phyloP scores from a whole-genome alignment of 1,140 invertebrate genomes.

The Euglossa dilemma region DNA sequence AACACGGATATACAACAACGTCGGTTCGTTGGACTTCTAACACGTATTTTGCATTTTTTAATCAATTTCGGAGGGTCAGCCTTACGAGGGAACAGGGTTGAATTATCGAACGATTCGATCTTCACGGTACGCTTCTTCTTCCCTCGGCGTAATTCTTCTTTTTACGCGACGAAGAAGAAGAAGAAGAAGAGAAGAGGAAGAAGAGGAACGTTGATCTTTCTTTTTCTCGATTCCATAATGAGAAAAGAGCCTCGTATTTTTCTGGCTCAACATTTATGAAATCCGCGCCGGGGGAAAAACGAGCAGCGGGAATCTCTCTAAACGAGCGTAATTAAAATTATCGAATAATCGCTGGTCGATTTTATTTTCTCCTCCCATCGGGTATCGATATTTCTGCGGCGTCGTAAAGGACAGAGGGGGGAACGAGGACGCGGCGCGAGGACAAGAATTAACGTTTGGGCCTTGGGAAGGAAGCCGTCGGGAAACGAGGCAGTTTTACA shows the following conservation, averaged over 20 bases:
- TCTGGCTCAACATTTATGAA: not conserved
- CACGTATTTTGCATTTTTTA: constrained; percentile 26
- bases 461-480: not conserved
- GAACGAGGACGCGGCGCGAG: not conserved
- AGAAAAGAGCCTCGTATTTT: not conserved
- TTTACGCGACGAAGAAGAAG: not conserved
- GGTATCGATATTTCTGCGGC: fast-evolving
- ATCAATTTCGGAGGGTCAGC: constrained; percentile 24
- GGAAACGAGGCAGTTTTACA: constrained; percentile 41
- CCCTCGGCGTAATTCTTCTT: not conserved
- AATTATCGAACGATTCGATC: constrained; percentile 20
- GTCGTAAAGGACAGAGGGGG: no score
- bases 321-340: not conserved
- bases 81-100: not conserved
- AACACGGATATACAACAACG: not conserved
- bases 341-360: no score
- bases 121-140: constrained; percentile 21
- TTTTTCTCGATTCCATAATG: not conserved
- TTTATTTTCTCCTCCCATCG: no score
- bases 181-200: not conserved
- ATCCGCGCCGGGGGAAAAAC: no score
- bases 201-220: not conserved
- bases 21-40: constrained; percentile 11
- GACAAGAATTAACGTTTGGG: constrained; percentile 5
- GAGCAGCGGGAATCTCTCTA: no score